phyloP scores from a whole-genome alignment of 2,888 invertebrate species.

The Ctena decussata region DNA sequence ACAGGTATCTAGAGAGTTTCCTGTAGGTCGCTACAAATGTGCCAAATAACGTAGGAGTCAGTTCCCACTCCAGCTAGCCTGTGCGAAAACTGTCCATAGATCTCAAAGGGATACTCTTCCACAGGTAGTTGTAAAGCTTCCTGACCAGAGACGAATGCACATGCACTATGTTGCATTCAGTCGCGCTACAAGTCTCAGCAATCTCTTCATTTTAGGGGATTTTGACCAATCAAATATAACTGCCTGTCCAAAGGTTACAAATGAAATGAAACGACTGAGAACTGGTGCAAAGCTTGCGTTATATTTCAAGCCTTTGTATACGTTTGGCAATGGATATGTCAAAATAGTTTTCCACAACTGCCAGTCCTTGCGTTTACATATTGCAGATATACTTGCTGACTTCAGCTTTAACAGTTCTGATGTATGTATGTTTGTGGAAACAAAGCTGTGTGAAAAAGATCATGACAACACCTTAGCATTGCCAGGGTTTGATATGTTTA shows the following conservation, averaged over 20 bases:
- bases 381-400: too few relatives aligned
- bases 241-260: conserved; percentile 17
- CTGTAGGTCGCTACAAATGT: conserved; percentile 19
- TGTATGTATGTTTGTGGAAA: conserved; percentile 21
- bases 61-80: conserved; percentile 40
- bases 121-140: conserved; percentile 28
- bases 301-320: too few relatives aligned
- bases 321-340: neutral
- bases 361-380: conserved; percentile 22
- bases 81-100: conserved; percentile 48
- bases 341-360: conserved; percentile 21
- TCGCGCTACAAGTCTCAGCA: conserved; percentile 13
- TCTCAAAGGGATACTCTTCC: conserved; percentile 45
- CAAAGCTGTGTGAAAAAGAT: too few relatives aligned
- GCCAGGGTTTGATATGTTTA: too few relatives aligned
- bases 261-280: conserved; percentile 35
- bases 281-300: too few relatives aligned
- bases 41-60: conserved; percentile 31
- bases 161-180: conserved; percentile 57
- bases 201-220: conserved; percentile 28
- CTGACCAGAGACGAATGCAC: conserved; percentile 15
- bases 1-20: conserved; percentile 19
- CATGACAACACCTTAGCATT: too few relatives aligned
- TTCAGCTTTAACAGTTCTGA: conserved; percentile 1
- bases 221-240: too few relatives aligned